Conservation (phyloP, 2,113 vertebrate genomes). For the Garra rufa region DNA sequence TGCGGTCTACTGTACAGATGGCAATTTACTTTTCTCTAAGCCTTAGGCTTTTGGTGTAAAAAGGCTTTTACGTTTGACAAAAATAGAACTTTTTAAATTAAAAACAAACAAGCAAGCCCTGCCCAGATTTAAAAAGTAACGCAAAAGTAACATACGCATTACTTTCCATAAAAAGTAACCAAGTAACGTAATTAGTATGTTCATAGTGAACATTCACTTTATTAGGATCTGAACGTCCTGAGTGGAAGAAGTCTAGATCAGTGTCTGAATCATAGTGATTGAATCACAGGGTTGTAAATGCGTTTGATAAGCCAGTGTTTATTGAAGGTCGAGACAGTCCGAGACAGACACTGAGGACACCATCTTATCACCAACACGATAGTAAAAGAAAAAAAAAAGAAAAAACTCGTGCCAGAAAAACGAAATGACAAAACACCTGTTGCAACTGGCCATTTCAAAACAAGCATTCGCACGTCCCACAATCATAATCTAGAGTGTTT, state of each 20-base stretch:
- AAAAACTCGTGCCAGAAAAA: background rate
- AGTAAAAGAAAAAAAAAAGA: constrained; percentile 42
- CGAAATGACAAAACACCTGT: background rate
- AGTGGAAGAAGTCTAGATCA: constrained; percentile 4
- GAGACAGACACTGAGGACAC: constrained; percentile 77
- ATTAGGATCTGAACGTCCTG: background rate
- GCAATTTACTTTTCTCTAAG: too few species aligned
- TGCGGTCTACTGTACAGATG: too few species aligned
- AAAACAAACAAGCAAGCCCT: too few species aligned
- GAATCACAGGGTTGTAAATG: constrained; percentile 66
- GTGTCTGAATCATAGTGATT: background rate
- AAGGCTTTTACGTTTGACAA: too few species aligned
- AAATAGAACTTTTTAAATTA: too few species aligned
- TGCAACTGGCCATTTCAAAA: background rate
- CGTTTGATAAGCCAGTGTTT: constrained; percentile 71
- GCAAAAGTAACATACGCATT: too few species aligned
- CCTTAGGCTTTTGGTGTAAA: too few species aligned
- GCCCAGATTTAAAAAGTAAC: too few species aligned
- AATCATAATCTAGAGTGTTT: background rate
- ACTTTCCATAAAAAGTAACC: too few species aligned
- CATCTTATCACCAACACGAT: constrained; percentile 67
- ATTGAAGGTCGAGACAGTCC: constrained; percentile 74
- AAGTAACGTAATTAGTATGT: too few species aligned
- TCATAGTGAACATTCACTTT: background rate
- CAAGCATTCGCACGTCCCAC: too few species aligned